Evolutionary conservation across 2,797 vertebrate species (phyloP).

Genomic region (Melanotaenia parkinsoni): DNA sequence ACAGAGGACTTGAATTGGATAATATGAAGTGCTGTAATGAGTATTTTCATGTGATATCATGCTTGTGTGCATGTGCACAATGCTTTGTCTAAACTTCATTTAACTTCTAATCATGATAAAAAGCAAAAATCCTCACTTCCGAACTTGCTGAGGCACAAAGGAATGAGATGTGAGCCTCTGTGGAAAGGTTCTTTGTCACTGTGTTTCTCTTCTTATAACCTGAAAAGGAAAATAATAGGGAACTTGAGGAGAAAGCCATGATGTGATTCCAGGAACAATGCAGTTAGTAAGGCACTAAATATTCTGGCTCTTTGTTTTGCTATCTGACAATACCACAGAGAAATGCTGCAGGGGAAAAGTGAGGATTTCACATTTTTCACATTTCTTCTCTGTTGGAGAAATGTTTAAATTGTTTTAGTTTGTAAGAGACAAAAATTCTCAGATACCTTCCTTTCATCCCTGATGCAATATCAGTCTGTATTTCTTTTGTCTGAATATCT

Average conservation of each 20-base stretch:
- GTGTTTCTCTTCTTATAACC: conserved; percentile 60
- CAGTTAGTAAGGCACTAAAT: conserved; percentile 26
- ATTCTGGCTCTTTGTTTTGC: conserved; percentile 21
- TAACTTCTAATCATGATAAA: neutral
- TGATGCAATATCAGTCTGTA: neutral
- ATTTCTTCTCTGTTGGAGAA: neutral
- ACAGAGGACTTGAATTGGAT: too few species aligned
- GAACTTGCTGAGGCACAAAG: neutral
- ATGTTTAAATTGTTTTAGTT: neutral
- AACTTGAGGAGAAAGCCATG: conserved; percentile 35
- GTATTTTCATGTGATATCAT: neutral
- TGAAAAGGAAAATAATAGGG: conserved; percentile 80
- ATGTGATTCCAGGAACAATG: conserved; percentile 49
- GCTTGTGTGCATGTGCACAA: neutral
- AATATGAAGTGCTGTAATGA: neutral
- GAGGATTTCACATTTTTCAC: neutral
- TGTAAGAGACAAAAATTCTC: neutral
- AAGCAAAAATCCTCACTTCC: neutral
- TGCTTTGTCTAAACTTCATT: neutral
- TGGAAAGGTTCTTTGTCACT: conserved; percentile 30
- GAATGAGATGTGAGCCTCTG: conserved; percentile 20
- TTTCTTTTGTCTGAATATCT: neutral
- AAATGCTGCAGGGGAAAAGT: conserved; percentile 18
- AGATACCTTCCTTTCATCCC: neutral
- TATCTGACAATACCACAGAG: neutral